phyloP scores from a whole-genome alignment of 1,140 invertebrate genomes.

The Anthonomus grandis region DNA sequence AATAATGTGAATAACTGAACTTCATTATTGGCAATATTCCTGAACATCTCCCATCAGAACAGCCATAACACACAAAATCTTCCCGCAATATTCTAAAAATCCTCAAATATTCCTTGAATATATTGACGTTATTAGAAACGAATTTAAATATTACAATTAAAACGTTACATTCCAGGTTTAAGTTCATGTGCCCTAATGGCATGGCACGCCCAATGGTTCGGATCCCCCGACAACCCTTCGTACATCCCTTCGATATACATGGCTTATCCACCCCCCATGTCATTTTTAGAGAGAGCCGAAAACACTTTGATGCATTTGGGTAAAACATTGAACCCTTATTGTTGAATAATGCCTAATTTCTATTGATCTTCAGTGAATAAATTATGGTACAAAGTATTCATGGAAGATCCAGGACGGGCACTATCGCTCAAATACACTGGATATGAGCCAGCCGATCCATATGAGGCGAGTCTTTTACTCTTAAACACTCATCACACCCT shows the following conservation, averaged over 20 bases:
- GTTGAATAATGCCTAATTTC: background rate
- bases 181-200: slow-evolving; percentile 56
- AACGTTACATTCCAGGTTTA: slow-evolving; percentile 35
- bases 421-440: slow-evolving; percentile 47
- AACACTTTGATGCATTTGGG: slow-evolving; percentile 35
- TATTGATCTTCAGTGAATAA: slow-evolving; percentile 5
- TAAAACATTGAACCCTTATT: background rate
- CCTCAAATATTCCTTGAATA: too few species aligned
- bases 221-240: slow-evolving; percentile 56
- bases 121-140: too few species aligned
- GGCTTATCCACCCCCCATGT: slow-evolving; percentile 51
- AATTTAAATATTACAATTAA: too few species aligned
- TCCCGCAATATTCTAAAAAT: too few species aligned
- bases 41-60: too few species aligned
- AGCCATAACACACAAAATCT: too few species aligned
- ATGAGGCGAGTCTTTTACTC: slow-evolving; percentile 53
- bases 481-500: slow-evolving; percentile 57
- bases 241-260: slow-evolving; percentile 57
- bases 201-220: slow-evolving; percentile 57
- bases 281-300: slow-evolving; percentile 55
- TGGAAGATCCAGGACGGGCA: slow-evolving; percentile 21
- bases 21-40: too few species aligned
- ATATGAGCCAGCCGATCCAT: slow-evolving; percentile 32
- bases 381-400: slow-evolving; percentile 16
- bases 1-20: too few species aligned